Conservation (phyloP, 2,797 vertebrate species). For the Nannoperca australis region DNA sequence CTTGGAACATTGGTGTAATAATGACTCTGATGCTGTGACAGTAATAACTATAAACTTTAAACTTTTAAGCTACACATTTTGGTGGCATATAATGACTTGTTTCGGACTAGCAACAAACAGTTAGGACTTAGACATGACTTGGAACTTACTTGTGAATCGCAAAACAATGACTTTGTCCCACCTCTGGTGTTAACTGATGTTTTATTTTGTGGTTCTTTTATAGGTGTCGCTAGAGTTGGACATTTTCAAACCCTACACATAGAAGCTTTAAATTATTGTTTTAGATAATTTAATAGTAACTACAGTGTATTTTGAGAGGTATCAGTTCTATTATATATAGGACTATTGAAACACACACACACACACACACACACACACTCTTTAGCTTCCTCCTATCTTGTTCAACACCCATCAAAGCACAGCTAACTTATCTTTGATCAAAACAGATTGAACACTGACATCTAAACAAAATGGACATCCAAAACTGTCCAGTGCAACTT, state of each 20-base stretch:
- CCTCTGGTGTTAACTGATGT: not conserved
- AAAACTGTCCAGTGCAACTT: not conserved
- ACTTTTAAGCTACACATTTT: too few species aligned
- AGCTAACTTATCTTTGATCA: not conserved
- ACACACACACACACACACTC: not conserved
- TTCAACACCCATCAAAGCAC: not conserved
- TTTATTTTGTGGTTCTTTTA: not conserved
- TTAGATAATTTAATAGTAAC: not conserved
- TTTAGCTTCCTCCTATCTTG: not conserved
- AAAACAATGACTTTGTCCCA: not conserved
- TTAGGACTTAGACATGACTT: not conserved
- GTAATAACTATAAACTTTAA: not conserved
- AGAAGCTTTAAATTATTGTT: not conserved
- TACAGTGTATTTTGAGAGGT: not conserved
- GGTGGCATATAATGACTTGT: too few species aligned
- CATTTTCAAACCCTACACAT: not conserved
- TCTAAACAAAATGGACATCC: not conserved
- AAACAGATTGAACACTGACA: not conserved
- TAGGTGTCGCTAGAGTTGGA: not conserved
- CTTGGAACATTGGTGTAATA: too few species aligned
- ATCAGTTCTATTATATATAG: slow-evolving; percentile 17
- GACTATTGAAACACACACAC: not conserved
- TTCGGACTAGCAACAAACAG: not conserved
- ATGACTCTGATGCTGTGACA: not conserved
- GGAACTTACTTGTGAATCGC: not conserved